Conservation (phyloP, 2,888 invertebrate genomes). For the Acanthococcus lagerstroemiae region DNA sequence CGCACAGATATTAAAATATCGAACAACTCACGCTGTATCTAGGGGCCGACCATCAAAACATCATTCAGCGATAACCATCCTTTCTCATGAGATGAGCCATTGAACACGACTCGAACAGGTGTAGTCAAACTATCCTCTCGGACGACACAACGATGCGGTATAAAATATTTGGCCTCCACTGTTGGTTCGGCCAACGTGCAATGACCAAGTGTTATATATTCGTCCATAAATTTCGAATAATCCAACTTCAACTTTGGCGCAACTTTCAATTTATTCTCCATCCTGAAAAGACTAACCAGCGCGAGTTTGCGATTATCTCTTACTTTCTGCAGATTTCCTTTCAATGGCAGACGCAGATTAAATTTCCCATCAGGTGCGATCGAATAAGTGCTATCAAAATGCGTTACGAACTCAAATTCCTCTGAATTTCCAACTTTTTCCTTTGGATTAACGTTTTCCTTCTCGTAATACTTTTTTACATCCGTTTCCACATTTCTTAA, state of each 20-base stretch:
- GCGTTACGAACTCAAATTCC: background rate
- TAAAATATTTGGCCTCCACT: background rate
- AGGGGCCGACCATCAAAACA: background rate
- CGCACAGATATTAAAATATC: background rate
- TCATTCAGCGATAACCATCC: background rate
- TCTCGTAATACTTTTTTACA: background rate
- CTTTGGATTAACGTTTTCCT: background rate
- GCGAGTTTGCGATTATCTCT: background rate
- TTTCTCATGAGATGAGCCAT: background rate
- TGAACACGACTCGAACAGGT: slow-evolving; percentile 6
- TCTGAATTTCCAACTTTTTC: background rate
- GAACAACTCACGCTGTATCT: background rate
- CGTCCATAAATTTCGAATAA: slow-evolving; percentile 21
- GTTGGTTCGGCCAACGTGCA: background rate
- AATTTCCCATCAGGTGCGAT: background rate
- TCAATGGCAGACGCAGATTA: background rate
- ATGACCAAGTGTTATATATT: slow-evolving; percentile 28
- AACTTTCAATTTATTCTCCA: background rate
- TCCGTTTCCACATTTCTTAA: background rate
- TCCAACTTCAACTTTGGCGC: background rate
- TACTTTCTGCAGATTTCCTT: background rate
- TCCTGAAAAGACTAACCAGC: background rate
- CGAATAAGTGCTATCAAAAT: background rate
- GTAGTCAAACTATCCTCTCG: background rate
- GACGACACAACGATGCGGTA: background rate